Evolutionary conservation across 1,140 invertebrate species (phyloP), one percentile per base, ranked within the genome.

Genomic region (Ceratina japonica): DNA sequence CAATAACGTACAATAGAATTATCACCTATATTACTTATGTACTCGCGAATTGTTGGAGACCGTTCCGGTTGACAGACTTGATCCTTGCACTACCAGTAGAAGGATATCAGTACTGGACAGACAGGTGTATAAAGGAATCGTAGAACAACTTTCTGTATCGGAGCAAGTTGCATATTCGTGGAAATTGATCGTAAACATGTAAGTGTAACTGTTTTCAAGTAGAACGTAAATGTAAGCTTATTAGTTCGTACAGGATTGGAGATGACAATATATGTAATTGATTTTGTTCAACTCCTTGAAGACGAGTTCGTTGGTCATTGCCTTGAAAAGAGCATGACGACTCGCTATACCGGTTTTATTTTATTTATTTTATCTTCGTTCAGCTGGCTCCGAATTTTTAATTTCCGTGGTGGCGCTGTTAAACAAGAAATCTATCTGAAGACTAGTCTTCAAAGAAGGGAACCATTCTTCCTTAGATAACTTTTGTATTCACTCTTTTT

Each of bases 261-360:
- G 4, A 10, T 20, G 7, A 66, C 13, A n/a, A 54, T 58, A 8
- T 27, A 16, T 31, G 22, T 44, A 71, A 82, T 78, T 27, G 13
- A 73, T 51, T 77, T 78, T 65, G 13, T 31, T 69, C 44, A 12
- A 18, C 3, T 59, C 49, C 56, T 83, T 65, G 51, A 56, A 44
- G 71, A 31, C 49, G 22, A 63, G 59, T 44, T n/a, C 27, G 56
- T 51, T 20, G 27, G 22, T 74, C 51, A 52, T 58, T 82, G 16
- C 3, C 4, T 18, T 24, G 49, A 27, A 69, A 70, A 73, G 80
- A 80, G 75, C 70, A 15, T 70, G 74, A 84, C 68, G 63, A 80
- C 72, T 83, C 68, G 64, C 77, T 84, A 74, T 72, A 58, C 65
- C 62, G 59, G 61, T 84, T 83, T 83, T 84, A 70, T 83, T 75